Percentiles rank a stretch among this genome's conserved stretches.
phyloP scores from a whole-genome alignment of 1,140 invertebrate species.

The Drosophila obscura region DNA sequence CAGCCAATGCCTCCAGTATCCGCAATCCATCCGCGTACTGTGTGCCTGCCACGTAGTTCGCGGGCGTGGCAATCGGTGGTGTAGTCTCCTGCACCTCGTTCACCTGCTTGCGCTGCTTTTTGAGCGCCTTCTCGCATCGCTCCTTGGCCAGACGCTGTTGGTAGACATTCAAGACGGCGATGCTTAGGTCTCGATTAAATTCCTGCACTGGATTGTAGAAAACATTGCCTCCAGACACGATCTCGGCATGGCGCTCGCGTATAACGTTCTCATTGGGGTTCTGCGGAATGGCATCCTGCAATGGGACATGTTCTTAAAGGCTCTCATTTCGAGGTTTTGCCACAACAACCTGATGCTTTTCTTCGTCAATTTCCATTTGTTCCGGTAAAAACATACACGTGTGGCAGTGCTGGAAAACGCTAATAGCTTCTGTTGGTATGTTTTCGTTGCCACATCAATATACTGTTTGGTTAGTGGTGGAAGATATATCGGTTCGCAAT shows the following conservation, averaged over 20 bases:
- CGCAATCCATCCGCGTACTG: conserved; percentile 86
- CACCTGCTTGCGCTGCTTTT: conserved; percentile 53
- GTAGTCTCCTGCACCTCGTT: conserved; percentile 15
- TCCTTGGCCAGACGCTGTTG: conserved; percentile 84
- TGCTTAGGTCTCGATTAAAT: conserved; percentile 97
- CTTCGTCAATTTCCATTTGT: conserved; percentile 41
- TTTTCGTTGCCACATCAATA: too few species aligned
- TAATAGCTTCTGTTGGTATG: neutral
- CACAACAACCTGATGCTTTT: conserved; percentile 43
- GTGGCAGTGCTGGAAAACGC: conserved; percentile 1
- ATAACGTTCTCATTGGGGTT: conserved; percentile 64
- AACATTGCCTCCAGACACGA: conserved; percentile 86
- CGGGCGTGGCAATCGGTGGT: neutral
- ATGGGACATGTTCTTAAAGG: neutral
- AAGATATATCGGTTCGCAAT: too few species aligned
- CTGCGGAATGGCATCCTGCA: conserved; percentile 9
- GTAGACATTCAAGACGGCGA: conserved; percentile 87
- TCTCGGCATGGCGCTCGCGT: conserved; percentile 71
- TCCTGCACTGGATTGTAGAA: conserved; percentile 99
- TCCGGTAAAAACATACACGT: conserved; percentile 6
- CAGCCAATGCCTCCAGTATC: conserved; percentile 97
- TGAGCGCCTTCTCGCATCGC: conserved; percentile 53
- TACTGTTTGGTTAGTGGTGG: too few species aligned
- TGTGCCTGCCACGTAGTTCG: conserved; percentile 51
- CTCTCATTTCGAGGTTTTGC: neutral